Evolutionary conservation across 2,888 invertebrate species (phyloP).

Genomic region (Ophion costatus): DNA sequence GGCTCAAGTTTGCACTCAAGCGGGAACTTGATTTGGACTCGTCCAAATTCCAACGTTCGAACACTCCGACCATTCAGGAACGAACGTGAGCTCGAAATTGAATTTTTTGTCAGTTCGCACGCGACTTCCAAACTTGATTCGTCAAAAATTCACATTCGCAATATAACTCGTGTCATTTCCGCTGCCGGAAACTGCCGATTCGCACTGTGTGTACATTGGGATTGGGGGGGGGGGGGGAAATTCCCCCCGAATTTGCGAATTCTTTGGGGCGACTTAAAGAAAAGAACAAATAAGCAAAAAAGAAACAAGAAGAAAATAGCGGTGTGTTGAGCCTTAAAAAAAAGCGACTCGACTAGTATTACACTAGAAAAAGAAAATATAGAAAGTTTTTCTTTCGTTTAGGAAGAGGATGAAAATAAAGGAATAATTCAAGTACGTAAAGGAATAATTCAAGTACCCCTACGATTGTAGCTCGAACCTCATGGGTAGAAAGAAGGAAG

Average conservation of each 20-base stretch:
- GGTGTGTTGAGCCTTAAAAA: constrained; percentile 27
- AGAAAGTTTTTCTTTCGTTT: background rate
- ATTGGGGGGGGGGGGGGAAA: background rate
- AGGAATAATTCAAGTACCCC: background rate
- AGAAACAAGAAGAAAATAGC: background rate
- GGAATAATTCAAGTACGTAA: background rate
- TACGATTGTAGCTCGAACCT: background rate
- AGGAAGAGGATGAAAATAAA: background rate
- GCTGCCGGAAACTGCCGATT: background rate
- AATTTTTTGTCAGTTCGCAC: background rate
- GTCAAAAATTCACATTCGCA: too few species aligned
- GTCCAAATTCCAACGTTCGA: background rate
- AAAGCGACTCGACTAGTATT: constrained; percentile 53
- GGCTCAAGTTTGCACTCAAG: background rate
- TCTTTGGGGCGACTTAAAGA: background rate
- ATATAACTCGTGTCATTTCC: too few species aligned
- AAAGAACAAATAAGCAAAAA: background rate
- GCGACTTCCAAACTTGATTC: too few species aligned
- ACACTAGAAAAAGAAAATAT: constrained; percentile 3
- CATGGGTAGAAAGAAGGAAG: background rate
- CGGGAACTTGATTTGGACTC: background rate
- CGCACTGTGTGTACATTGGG: background rate
- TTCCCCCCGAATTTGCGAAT: constrained; percentile 11
- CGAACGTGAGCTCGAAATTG: background rate
- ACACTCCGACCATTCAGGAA: background rate